phyloP scores from a whole-genome alignment of 2,888 invertebrate genomes.

The Teleogryllus oceanicus region DNA sequence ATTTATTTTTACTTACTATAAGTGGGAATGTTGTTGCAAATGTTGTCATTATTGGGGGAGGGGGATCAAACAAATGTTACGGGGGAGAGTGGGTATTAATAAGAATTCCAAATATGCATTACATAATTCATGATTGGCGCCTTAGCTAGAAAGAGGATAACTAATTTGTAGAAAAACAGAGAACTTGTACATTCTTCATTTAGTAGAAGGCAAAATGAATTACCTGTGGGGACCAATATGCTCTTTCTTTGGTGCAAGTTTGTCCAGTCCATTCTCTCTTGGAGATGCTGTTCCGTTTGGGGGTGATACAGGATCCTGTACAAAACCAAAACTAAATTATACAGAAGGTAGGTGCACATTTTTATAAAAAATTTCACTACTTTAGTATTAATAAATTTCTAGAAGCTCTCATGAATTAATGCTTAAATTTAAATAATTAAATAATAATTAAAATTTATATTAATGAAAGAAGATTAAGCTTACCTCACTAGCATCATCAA shows the following conservation, averaged over 20 bases:
- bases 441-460: neutral
- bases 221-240: constrained; percentile 65
- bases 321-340: neutral
- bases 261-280: constrained; percentile 80
- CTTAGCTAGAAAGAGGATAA: too few species aligned
- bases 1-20: too few species aligned
- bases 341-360: neutral
- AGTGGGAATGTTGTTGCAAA: too few species aligned
- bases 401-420: neutral
- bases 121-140: too few species aligned
- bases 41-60: too few species aligned
- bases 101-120: too few species aligned
- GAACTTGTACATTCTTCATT: too few species aligned
- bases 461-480: constrained; percentile 37
- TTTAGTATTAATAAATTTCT: neutral
- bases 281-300: constrained; percentile 87
- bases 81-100: too few species aligned
- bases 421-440: neutral
- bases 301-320: constrained; percentile 73
- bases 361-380: neutral
- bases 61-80: too few species aligned
- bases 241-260: constrained; percentile 71
- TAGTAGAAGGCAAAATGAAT: neutral
- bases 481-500: constrained; percentile 87
- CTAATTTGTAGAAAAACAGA: too few species aligned